Base-by-base conservation (phyloP, 2,888 invertebrate genomes). In the Galerucella calmariensis region DNA sequence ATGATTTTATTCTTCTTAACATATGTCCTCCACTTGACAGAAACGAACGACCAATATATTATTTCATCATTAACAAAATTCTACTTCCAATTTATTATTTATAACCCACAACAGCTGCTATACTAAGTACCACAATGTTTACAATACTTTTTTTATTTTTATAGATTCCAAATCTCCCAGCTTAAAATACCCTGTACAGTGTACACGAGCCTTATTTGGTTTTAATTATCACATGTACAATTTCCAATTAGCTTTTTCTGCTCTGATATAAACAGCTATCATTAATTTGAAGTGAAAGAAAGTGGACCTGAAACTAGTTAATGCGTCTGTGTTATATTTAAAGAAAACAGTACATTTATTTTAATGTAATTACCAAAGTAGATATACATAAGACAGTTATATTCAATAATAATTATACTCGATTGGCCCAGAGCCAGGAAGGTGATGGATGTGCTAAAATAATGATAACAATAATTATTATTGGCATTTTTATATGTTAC, bases 291-390 rank as follows among this genome's bases (percentile, higher is more conserved):
- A 4, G n/a, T 20, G 20, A 24, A 58, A 24, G 58, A 58, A 58
- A 58, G 58, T 20, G 20, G 58, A 20, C 58, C 58, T 12, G 11
- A 58, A 58, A 58, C 58, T 58, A 24, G 24, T 58, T 58, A 58
- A 56, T 20, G 24, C 24, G 9, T 24, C 24, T 58, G 58, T 10
- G 24, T 24, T n/a, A 58, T 58, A 24, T 58, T 58, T 58, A 58
- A 58, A 20, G 58, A 24, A 58, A 58, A 58, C 58, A 12, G 20
- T 8, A 12, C 11, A 58, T 58, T 24, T n/a, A 58, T 58, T 58
- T 58, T 24, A 58, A 58, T 58, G 24, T 58, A 58, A 58, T 16
- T 9, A 9, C 58, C 24, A 24, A 58, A 24, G 16, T 58, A 16
- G 20, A 58, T 16, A 58, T 58, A 58, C 24, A 58, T 4, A 48